A percentile compares a stretch with the other conserved stretches of the same genome.
Conservation (phyloP, 2,888 invertebrate species). For the Scrobipalpa costella region DNA sequence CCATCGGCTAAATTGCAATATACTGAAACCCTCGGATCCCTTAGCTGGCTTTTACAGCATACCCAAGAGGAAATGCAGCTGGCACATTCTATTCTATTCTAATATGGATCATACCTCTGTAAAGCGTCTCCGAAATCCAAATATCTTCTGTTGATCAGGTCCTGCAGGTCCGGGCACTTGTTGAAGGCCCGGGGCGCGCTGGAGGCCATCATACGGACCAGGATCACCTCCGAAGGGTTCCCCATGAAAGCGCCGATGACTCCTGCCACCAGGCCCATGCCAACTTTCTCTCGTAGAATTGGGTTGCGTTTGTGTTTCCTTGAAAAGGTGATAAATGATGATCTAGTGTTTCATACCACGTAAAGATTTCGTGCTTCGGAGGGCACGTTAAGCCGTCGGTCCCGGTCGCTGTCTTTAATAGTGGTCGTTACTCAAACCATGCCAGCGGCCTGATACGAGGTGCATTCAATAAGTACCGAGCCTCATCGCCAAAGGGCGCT, state of each 20-base stretch:
- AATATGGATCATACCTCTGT: conserved; percentile 39
- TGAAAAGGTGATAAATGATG: too few species aligned
- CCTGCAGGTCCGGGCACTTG: conserved; percentile 85
- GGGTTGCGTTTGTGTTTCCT: conserved; percentile 84
- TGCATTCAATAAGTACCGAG: too few species aligned
- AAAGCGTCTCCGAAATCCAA: conserved; percentile 91
- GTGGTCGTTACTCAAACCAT: too few species aligned
- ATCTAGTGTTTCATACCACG: too few species aligned
- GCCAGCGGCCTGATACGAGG: too few species aligned
- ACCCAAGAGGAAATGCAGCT: too few species aligned
- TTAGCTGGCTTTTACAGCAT: not conserved
- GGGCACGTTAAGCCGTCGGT: too few species aligned
- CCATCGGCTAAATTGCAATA: too few species aligned
- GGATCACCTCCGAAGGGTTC: conserved; percentile 95
- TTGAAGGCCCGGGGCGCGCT: conserved; percentile 75
- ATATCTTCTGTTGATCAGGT: conserved; percentile 80
- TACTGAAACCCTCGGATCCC: too few species aligned
- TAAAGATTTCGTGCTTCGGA: too few species aligned
- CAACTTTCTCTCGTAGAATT: conserved; percentile 86
- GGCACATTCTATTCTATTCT: not conserved
- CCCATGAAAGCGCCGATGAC: conserved; percentile 92
- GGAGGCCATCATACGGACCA: conserved; percentile 97
- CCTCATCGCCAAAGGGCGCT: too few species aligned
- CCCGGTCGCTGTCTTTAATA: too few species aligned
- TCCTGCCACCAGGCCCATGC: conserved; percentile 92